Evolutionary conservation across 2,888 invertebrate genomes (phyloP).

Genomic region (Heliconius charithonia): DNA sequence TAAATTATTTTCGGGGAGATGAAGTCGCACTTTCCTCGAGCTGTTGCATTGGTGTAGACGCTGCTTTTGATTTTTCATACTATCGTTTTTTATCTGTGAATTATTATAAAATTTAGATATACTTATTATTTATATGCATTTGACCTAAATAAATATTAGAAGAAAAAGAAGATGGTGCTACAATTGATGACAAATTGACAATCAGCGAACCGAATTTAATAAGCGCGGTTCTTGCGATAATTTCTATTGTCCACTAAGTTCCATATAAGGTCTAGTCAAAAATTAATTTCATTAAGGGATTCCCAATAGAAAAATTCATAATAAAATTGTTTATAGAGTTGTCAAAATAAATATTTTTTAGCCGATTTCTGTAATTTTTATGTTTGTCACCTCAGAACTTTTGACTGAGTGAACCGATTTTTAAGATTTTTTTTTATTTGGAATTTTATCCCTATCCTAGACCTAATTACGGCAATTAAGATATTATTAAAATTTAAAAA

Average conservation of each 20-base stretch:
- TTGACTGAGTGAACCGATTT: too few relatives aligned
- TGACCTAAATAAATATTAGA: neutral
- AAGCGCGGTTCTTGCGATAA: neutral
- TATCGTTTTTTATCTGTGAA: conserved; percentile 74
- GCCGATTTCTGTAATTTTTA: too few relatives aligned
- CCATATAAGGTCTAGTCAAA: neutral
- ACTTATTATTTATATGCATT: too few relatives aligned
- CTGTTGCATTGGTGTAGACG: conserved; percentile 70
- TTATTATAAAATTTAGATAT: neutral
- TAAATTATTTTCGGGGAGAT: conserved; percentile 66
- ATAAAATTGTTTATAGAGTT: too few relatives aligned
- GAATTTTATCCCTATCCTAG: neutral
- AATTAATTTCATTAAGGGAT: neutral
- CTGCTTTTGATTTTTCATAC: conserved; percentile 68
- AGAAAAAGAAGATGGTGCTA: too few relatives aligned
- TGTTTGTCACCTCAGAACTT: too few relatives aligned
- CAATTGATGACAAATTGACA: neutral
- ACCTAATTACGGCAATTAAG: neutral
- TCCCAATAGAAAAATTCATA: too few relatives aligned
- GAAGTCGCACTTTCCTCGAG: conserved; percentile 74
- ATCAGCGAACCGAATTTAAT: neutral
- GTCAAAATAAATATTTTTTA: too few relatives aligned
- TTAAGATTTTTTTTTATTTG: too few relatives aligned
- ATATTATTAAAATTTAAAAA: too few relatives aligned
- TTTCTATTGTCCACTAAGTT: neutral